A percentile compares a stretch with the other conserved stretches of the same genome.
phyloP scores from a whole-genome alignment of 2,113 vertebrate species.

The Laticauda laticaudata region DNA sequence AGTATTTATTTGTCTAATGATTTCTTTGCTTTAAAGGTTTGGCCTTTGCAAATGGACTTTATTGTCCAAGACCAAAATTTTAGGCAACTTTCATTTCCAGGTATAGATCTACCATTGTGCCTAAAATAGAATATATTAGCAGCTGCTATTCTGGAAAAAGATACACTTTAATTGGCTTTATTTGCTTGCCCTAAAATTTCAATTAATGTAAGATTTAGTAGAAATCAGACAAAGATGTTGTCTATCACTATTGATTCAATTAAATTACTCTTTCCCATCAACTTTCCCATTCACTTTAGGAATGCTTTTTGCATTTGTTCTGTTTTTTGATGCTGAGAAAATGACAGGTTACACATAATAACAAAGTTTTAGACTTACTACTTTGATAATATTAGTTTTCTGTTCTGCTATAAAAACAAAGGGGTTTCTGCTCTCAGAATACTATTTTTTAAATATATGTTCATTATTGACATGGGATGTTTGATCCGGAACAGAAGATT shows the following conservation, averaged over 20 bases:
- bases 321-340: conserved; percentile 11
- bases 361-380: background rate
- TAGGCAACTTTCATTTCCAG: conserved; percentile 18
- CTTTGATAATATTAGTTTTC: conserved; percentile 3
- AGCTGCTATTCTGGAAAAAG: conserved; percentile 28
- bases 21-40: conserved; percentile 26
- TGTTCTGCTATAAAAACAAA: conserved; percentile 7
- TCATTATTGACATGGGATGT: background rate
- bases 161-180: background rate
- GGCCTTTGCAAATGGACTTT: background rate
- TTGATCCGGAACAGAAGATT: conserved; percentile 31
- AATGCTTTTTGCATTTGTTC: background rate
- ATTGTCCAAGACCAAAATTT: background rate
- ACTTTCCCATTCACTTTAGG: background rate
- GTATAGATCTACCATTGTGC: background rate
- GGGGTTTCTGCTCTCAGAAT: conserved; percentile 10
- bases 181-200: background rate
- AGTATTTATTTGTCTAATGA: background rate
- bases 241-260: conserved; percentile 17
- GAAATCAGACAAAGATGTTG: background rate
- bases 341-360: background rate
- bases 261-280: background rate
- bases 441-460: background rate
- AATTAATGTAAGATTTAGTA: background rate
- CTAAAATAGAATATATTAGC: background rate